Conservation (phyloP, 2,888 invertebrate genomes). For the Unio delphinus region DNA sequence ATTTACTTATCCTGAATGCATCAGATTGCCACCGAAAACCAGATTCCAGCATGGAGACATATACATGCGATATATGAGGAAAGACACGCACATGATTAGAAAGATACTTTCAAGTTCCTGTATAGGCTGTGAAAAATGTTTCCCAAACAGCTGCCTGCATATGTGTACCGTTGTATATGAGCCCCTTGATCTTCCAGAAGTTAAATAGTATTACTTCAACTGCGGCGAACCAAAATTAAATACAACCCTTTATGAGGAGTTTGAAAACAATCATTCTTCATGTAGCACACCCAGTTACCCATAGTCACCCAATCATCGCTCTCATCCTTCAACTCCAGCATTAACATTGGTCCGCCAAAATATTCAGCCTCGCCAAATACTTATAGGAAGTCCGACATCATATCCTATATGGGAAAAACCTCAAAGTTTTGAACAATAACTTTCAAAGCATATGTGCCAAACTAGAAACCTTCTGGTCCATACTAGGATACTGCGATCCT, state of each 20-base stretch:
- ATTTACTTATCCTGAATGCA: constrained; percentile 7
- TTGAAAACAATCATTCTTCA: too few species aligned
- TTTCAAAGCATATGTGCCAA: too few species aligned
- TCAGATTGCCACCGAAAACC: constrained; percentile 12
- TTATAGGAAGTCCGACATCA: too few species aligned
- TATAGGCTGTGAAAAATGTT: constrained; percentile 4
- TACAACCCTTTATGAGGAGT: neutral
- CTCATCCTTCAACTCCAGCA: too few species aligned
- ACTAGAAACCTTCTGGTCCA: too few species aligned
- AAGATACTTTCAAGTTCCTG: constrained; percentile 7
- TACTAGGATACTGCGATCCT: too few species aligned
- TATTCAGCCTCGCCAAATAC: too few species aligned
- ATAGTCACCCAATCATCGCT: too few species aligned
- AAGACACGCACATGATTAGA: constrained; percentile 6
- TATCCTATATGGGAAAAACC: too few species aligned
- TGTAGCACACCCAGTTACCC: too few species aligned
- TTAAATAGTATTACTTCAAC: neutral
- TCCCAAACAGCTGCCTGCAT: constrained; percentile 5
- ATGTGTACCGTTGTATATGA: constrained; percentile 3
- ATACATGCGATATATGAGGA: constrained; percentile 6
- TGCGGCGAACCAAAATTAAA: constrained; percentile 1
- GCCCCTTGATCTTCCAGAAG: neutral
- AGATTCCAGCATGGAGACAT: constrained; percentile 4
- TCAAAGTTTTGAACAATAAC: too few species aligned
- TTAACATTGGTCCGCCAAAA: too few species aligned